phyloP scores from a whole-genome alignment of 2,888 invertebrate genomes.

The Leptinotarsa tumamoca region DNA sequence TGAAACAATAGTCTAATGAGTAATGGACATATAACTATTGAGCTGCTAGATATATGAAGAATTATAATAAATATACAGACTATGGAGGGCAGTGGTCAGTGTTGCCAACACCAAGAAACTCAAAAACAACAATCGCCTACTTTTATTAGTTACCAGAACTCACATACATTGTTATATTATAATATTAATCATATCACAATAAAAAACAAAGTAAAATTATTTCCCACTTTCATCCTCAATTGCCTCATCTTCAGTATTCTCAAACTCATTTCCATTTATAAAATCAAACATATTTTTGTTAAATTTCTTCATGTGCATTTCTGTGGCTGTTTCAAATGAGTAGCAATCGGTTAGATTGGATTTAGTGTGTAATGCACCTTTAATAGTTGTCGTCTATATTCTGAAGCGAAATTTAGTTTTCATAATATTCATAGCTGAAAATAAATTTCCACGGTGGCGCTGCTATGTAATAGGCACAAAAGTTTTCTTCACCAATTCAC shows the following conservation, averaged over 20 bases:
- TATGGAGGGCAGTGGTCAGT: background rate
- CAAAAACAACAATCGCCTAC: background rate
- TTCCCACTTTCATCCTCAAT: background rate
- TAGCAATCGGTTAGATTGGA: constrained; percentile 1
- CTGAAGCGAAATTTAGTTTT: constrained; percentile 3
- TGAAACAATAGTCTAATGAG: too few relatives aligned
- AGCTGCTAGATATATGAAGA: too few relatives aligned
- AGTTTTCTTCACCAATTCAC: background rate
- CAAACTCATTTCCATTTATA: background rate
- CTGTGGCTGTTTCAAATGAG: constrained; percentile 2
- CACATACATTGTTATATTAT: background rate
- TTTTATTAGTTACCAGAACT: background rate
- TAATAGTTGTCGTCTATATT: background rate
- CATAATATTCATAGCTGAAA: constrained; percentile 1
- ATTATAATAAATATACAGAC: too few relatives aligned
- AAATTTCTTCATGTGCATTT: constrained; percentile 6
- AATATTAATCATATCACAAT: background rate
- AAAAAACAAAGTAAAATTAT: background rate
- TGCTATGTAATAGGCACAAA: constrained; percentile 2
- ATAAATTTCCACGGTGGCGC: constrained; percentile 1
- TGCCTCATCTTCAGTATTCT: background rate
- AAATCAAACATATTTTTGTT: constrained; percentile 4
- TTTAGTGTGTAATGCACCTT: background rate
- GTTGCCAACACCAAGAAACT: background rate
- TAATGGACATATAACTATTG: too few relatives aligned